phyloP scores from a whole-genome alignment of 2,797 vertebrate species.

The Octomys mimax region DNA sequence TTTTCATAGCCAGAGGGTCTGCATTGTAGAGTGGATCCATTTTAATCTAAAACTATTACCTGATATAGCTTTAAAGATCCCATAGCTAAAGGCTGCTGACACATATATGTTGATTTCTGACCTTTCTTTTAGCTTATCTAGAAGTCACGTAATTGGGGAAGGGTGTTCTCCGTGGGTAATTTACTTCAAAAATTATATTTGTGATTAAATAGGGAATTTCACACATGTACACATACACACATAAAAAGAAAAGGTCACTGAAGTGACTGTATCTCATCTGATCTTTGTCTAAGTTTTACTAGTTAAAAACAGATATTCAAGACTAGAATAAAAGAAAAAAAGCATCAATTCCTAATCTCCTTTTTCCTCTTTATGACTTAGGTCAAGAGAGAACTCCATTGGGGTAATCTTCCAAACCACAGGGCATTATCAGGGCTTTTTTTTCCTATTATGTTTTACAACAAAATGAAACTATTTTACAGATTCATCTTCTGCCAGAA shows the following conservation, averaged over 20 bases:
- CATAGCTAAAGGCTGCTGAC: not conserved
- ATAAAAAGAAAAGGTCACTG: not conserved
- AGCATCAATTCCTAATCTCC: not conserved
- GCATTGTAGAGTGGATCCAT: not conserved
- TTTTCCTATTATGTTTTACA: not conserved
- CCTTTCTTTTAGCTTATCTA: slow-evolving; percentile 43
- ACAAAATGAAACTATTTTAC: not conserved
- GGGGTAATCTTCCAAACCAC: not conserved
- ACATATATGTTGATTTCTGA: slow-evolving; percentile 23
- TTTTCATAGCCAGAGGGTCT: not conserved
- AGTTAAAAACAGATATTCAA: slow-evolving; percentile 29
- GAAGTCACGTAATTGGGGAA: not conserved
- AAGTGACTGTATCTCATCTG: slow-evolving; percentile 44
- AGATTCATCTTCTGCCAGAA: slow-evolving; percentile 5
- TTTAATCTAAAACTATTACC: not conserved
- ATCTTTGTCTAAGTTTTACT: slow-evolving; percentile 44
- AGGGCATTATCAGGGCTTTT: not conserved
- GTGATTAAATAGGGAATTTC: slow-evolving; percentile 34
- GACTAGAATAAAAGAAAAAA: not conserved
- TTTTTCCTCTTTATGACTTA: not conserved
- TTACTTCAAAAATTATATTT: slow-evolving; percentile 66
- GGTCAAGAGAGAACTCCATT: slow-evolving; percentile 3
- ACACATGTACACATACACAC: not conserved
- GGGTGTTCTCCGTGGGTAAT: slow-evolving; percentile 52
- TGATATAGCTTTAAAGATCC: not conserved